phyloP scores from a whole-genome alignment of 2,113 vertebrate species.

The Trogon surrucura region DNA sequence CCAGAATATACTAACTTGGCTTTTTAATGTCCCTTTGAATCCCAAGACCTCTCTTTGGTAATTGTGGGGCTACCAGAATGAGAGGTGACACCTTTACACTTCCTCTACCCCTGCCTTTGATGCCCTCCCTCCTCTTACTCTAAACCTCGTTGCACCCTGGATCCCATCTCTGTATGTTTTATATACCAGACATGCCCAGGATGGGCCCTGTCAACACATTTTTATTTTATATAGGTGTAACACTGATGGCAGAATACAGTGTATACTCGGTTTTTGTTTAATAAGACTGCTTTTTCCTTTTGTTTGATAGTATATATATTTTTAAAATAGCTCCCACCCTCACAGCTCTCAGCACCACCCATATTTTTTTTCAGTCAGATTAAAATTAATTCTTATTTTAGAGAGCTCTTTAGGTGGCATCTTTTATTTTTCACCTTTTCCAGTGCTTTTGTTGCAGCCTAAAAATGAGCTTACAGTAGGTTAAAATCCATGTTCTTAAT shows the following conservation, averaged over 20 bases:
- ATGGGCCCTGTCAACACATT: neutral
- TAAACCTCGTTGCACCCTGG: fast-evolving
- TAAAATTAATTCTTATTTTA: constrained; percentile 57
- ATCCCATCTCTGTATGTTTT: fast-evolving
- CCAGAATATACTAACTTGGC: neutral
- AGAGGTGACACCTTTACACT: neutral
- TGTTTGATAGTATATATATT: neutral
- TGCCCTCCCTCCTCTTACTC: neutral
- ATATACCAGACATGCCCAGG: neutral
- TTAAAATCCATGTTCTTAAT: constrained; percentile 66
- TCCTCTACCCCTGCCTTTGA: neutral
- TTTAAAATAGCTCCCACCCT: neutral
- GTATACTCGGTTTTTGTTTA: neutral
- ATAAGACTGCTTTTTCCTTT: neutral
- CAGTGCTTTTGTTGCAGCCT: constrained; percentile 46
- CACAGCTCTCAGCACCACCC: neutral
- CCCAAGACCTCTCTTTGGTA: neutral
- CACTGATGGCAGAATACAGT: neutral
- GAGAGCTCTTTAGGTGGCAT: constrained; percentile 46
- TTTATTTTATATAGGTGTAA: neutral
- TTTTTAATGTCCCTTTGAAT: neutral
- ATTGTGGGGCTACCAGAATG: neutral
- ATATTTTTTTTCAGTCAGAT: neutral
- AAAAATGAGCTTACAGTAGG: constrained; percentile 57
- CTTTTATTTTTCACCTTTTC: constrained; percentile 69